phyloP scores from a whole-genome alignment of 2,888 invertebrate species.

The Acanthosoma haemorrhoidale region DNA sequence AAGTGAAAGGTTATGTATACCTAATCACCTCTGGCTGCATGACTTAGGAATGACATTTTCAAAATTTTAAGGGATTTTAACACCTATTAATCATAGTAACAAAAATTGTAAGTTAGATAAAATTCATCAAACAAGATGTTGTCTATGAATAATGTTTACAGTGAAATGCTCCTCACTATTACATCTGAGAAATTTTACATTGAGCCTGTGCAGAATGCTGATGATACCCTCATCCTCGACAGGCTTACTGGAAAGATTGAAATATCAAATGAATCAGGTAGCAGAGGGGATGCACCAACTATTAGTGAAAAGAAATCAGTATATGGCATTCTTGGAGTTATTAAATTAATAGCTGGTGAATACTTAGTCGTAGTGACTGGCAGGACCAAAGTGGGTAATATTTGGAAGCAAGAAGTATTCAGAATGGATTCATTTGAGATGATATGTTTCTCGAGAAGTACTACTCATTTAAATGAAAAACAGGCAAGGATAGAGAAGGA shows the following conservation, averaged over 20 bases:
- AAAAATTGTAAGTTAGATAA: too few species aligned
- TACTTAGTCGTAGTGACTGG: constrained; percentile 86
- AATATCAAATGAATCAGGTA: constrained; percentile 44
- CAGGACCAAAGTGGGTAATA: constrained; percentile 72
- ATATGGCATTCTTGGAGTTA: constrained; percentile 82
- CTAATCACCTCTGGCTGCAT: too few species aligned
- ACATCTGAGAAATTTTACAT: not conserved
- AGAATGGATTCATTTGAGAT: constrained; percentile 71
- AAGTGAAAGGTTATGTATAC: too few species aligned
- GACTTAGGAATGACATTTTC: too few species aligned
- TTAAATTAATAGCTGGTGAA: constrained; percentile 75
- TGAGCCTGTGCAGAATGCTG: not conserved
- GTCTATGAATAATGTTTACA: not conserved
- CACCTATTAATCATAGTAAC: too few species aligned
- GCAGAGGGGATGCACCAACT: constrained; percentile 59
- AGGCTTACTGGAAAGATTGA: not conserved
- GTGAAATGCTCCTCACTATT: not conserved
- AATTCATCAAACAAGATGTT: too few species aligned
- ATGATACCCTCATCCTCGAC: not conserved
- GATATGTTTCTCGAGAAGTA: constrained; percentile 78
- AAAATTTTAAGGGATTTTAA: too few species aligned
- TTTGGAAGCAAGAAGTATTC: constrained; percentile 74
- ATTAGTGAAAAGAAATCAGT: constrained; percentile 56
- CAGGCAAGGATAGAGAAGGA: constrained; percentile 62
- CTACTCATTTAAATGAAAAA: constrained; percentile 74